phyloP scores from a whole-genome alignment of 37 sponge, comb jelly and placozoan genomes.

The Crambe crambe region DNA sequence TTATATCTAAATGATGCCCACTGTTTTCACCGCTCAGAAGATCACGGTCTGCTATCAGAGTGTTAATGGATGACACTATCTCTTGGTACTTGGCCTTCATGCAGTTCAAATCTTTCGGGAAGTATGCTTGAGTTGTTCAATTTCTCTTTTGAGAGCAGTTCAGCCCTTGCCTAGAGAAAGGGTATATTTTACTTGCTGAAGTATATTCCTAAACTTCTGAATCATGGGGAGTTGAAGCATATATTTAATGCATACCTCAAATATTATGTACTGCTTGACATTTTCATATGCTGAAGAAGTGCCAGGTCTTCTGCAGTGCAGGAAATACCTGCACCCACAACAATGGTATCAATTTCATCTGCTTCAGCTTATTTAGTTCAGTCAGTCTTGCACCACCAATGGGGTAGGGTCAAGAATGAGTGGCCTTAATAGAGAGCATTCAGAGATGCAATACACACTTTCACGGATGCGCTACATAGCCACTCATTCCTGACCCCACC shows the following conservation, averaged over 20 bases:
- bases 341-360: too few relatives aligned
- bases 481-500: too few relatives aligned
- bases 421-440: too few relatives aligned
- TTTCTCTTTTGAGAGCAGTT: slow-evolving; percentile 1
- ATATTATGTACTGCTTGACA: neutral
- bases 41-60: slow-evolving; percentile 1
- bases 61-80: neutral
- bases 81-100: slow-evolving; percentile 13
- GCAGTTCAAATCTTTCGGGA: neutral
- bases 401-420: too few relatives aligned
- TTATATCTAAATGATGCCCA: neutral
- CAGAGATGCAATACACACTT: too few relatives aligned
- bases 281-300: slow-evolving; percentile 5
- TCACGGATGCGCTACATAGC: too few relatives aligned
- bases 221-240: too few relatives aligned
- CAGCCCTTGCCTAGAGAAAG: neutral
- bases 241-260: neutral
- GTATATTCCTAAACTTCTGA: too few relatives aligned
- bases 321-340: neutral
- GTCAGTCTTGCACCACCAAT: too few relatives aligned
- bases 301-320: slow-evolving; percentile 37
- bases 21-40: neutral
- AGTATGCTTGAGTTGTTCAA: slow-evolving; percentile 13
- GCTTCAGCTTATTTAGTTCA: too few relatives aligned
- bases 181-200: neutral